Base-by-base conservation (phyloP, 2,113 vertebrate genomes). In the Rhinogobius similis region DNA sequence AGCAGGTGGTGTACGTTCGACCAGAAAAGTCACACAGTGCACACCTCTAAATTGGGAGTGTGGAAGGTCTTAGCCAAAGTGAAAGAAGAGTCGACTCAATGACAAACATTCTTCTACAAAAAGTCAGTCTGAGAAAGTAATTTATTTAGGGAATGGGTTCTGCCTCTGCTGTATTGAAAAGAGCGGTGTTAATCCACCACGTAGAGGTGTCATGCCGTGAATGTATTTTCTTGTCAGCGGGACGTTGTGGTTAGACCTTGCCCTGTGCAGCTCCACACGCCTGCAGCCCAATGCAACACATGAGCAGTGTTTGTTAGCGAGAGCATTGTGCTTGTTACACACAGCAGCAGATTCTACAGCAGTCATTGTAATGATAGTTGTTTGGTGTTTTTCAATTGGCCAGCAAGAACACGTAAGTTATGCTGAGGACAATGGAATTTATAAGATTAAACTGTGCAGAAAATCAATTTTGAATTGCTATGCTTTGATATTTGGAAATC, bases 81-180 rank as follows among this genome's bases (percentile, higher is more conserved):
- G 77, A 86, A 86, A 46, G 81, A 82, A 89, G 88, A 73, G 66
- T 43, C 62, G 82, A 89, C 72, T 89, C 86, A 82, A 85, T 79
- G 86, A 85, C 82, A 90, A 91, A 91, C 91, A 92, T 92, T 94
- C 93, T 91, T 85, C 82, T 88, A n/a, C 63, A n/a, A 67, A 80
- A 79, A 21, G 62, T 74, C 41, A 52, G 39, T 76, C 38, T 69
- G 36, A 76, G 23, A 59, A 41, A 58, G n/a, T 69, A 27, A 62
- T 62, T 44, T 24, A 58, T 78, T 74, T 65, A 39, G 77, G 14
- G 65, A 27, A 62, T 68, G 10, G 77, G 71, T 75, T 73, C 61
- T 76, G 59, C 78, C 84, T 67, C 78, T 82, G 67, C 27, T 11
- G 53, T 77, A 73, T 78, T 81, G 77, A 76, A 74, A 69, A 44